Evolutionary conservation across 2,888 invertebrate species (phyloP).

Genomic region (Ennomos fuscantarius): DNA sequence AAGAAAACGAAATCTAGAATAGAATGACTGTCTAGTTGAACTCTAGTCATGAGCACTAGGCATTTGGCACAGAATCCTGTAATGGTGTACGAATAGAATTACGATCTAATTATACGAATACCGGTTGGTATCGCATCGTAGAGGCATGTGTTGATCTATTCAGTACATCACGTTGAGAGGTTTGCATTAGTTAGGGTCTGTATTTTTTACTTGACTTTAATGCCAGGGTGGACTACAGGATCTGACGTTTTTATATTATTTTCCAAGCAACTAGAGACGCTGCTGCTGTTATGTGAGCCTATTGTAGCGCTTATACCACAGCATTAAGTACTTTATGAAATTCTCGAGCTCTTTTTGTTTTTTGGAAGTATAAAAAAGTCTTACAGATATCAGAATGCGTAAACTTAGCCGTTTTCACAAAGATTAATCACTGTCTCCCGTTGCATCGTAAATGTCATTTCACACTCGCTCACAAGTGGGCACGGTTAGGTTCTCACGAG

Average conservation of each 20-base stretch:
- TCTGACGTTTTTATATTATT: too few species aligned
- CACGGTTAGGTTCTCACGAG: constrained; percentile 56
- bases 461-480: constrained; percentile 49
- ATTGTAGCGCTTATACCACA: too few species aligned
- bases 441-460: constrained; percentile 65
- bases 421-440: constrained; percentile 31
- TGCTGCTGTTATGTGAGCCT: too few species aligned
- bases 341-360: too few species aligned
- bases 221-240: too few species aligned
- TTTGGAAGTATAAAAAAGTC: too few species aligned
- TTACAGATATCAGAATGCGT: not conserved
- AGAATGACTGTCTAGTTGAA: constrained; percentile 20
- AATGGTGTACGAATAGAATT: constrained; percentile 63
- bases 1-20: too few species aligned
- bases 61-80: constrained; percentile 55
- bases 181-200: not conserved
- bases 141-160: constrained; percentile 4
- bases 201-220: too few species aligned
- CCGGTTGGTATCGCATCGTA: constrained; percentile 50
- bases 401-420: constrained; percentile 22
- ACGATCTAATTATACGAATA: constrained; percentile 76
- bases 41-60: constrained; percentile 26
- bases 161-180: constrained; percentile 15
- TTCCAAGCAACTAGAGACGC: too few species aligned
- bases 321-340: too few species aligned